A percentile compares a stretch with the other conserved stretches of the same genome.
Evolutionary conservation across 2,888 invertebrate genomes (phyloP).

Genomic region (Nycteola revayana): DNA sequence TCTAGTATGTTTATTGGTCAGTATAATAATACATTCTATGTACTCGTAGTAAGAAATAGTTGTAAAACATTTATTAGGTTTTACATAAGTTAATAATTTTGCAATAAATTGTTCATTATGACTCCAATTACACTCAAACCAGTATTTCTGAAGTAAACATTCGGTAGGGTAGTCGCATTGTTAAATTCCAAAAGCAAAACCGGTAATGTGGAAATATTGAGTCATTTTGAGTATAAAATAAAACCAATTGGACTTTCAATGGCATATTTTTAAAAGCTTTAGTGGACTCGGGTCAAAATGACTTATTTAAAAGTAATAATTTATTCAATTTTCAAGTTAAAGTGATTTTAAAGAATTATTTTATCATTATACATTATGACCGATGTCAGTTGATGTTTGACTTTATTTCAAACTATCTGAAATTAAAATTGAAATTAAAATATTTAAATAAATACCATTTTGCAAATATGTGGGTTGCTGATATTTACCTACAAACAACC

Average conservation of each 20-base stretch:
- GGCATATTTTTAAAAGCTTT: slow-evolving; percentile 44
- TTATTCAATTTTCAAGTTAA: not conserved
- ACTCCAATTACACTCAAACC: slow-evolving; percentile 35
- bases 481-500: no score
- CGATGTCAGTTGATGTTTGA: no score
- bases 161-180: slow-evolving; percentile 2
- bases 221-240: slow-evolving; percentile 54
- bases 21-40: no score
- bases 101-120: slow-evolving; percentile 13
- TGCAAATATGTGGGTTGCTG: no score
- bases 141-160: slow-evolving; percentile 38
- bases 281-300: slow-evolving; percentile 44
- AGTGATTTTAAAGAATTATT: not conserved
- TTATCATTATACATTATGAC: no score
- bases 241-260: no score
- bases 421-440: no score
- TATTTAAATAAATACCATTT: no score
- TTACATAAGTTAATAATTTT: slow-evolving; percentile 7
- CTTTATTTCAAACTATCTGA: no score
- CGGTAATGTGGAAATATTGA: slow-evolving; percentile 34
- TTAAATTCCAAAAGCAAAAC: slow-evolving; percentile 40
- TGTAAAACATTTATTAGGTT: no score
- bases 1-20: no score
- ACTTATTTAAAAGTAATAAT: slow-evolving; percentile 29
- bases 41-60: no score